A percentile compares a stretch with the other conserved stretches of the same genome.
Conservation (phyloP, 2,888 invertebrate genomes). For the Plusia festucae region DNA sequence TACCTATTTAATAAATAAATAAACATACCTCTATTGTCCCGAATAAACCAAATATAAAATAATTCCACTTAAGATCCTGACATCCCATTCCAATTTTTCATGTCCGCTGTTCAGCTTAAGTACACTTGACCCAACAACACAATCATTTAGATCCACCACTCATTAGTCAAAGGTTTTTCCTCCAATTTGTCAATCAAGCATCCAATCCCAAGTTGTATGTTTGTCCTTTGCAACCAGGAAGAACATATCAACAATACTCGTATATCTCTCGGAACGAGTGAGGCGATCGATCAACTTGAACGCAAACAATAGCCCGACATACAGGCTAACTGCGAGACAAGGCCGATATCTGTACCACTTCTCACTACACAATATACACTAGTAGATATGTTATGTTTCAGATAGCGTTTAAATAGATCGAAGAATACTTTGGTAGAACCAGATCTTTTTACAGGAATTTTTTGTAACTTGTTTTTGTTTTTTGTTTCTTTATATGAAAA, state of each 20-base stretch:
- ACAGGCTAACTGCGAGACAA: constrained; percentile 55
- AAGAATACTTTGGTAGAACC: background rate
- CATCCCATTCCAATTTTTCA: background rate
- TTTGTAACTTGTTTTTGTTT: background rate
- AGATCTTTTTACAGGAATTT: background rate
- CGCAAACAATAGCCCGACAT: constrained; percentile 49
- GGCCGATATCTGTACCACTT: constrained; percentile 60
- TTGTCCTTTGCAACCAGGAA: constrained; percentile 53
- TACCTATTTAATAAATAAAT: no score
- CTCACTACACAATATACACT: constrained; percentile 35
- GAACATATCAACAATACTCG: constrained; percentile 38
- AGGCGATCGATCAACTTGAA: constrained; percentile 60
- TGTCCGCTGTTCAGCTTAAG: background rate
- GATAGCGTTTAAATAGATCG: constrained; percentile 41
- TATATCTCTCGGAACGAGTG: constrained; percentile 43
- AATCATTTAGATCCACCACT: background rate
- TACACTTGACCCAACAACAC: background rate
- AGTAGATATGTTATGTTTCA: constrained; percentile 30
- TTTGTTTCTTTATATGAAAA: no score
- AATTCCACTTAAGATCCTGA: no score
- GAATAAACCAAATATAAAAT: background rate
- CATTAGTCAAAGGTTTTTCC: constrained; percentile 22
- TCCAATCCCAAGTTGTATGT: constrained; percentile 24
- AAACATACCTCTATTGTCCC: background rate
- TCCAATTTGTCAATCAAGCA: constrained; percentile 31